Evolutionary conservation across 2,888 invertebrate genomes (phyloP).

Genomic region (Agapostemon virescens): DNA sequence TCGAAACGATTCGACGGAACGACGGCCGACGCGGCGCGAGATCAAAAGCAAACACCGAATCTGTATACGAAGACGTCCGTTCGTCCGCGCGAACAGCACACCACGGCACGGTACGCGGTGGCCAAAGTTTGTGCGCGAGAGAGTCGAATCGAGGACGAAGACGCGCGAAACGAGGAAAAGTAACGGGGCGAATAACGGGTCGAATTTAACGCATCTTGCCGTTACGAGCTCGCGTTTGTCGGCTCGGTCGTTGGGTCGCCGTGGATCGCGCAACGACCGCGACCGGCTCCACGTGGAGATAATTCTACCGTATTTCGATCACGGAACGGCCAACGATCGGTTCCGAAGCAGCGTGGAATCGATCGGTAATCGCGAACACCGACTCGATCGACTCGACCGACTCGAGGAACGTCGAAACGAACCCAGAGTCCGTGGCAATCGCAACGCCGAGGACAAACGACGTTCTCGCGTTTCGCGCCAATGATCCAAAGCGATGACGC

Average conservation of each 20-base stretch:
- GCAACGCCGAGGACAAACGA: slow-evolving; percentile 28
- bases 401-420: no score
- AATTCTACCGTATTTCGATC: neutral
- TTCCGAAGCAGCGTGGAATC: neutral
- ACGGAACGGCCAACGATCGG: neutral
- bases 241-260: slow-evolving; percentile 50
- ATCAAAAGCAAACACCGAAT: slow-evolving; percentile 17
- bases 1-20: neutral
- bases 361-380: neutral
- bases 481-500: slow-evolving; percentile 13
- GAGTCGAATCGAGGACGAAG: slow-evolving; percentile 62
- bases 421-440: no score
- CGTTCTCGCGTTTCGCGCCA: slow-evolving; percentile 36
- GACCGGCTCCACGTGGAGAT: slow-evolving; percentile 22
- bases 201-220: slow-evolving; percentile 67
- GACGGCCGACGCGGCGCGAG: neutral
- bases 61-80: slow-evolving; percentile 24
- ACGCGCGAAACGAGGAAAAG: slow-evolving; percentile 72
- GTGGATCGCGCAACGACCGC: slow-evolving; percentile 45
- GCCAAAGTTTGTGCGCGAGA: slow-evolving; percentile 48
- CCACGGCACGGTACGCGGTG: slow-evolving; percentile 27
- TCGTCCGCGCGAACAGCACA: no score
- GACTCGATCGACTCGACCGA: slow-evolving; percentile 51
- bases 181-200: slow-evolving; percentile 73
- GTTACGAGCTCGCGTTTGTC: slow-evolving; percentile 50